Percentiles rank a stretch among this genome's conserved stretches.
Conservation (phyloP, 2,113 vertebrate genomes). For the Oplegnathus fasciatus region DNA sequence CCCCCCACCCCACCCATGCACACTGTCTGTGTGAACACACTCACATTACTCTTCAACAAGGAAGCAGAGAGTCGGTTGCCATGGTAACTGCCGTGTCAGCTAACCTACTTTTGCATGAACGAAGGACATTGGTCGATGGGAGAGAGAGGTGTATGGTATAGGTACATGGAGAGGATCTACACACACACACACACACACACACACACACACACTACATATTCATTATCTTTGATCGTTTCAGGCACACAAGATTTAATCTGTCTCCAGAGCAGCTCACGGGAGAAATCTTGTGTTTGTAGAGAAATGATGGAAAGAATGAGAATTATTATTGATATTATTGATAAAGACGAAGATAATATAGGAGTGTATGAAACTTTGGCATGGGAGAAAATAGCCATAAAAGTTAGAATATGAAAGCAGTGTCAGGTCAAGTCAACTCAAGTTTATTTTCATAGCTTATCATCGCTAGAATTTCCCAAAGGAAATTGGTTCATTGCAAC, state of each 20-base stretch:
- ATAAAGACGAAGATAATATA: constrained; percentile 7
- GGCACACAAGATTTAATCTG: constrained; percentile 16
- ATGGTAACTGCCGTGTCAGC: constrained; percentile 80
- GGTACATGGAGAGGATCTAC: constrained; percentile 17
- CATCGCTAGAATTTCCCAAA: constrained; percentile 28
- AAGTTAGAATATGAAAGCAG: neutral
- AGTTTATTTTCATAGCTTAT: constrained; percentile 32
- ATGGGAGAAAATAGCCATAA: neutral
- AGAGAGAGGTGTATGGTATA: constrained; percentile 60
- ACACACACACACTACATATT: constrained; percentile 31
- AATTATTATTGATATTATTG: constrained; percentile 26
- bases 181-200: constrained; percentile 11
- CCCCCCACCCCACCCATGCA: neutral
- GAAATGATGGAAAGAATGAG: neutral
- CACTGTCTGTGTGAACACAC: constrained; percentile 49
- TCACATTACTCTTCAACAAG: constrained; percentile 60
- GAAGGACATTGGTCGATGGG: constrained; percentile 71
- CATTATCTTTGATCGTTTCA: constrained; percentile 27
- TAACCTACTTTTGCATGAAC: constrained; percentile 80
- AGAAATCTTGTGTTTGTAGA: constrained; percentile 25
- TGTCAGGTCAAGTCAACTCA: constrained; percentile 15
- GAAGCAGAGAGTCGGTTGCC: constrained; percentile 75
- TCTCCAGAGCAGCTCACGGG: neutral
- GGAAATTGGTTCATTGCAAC: neutral
- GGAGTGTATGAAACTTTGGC: neutral